Percentiles rank a stretch among this genome's conserved stretches.
Conservation (phyloP, 1,140 invertebrate genomes). For the Halyomorpha halys region DNA sequence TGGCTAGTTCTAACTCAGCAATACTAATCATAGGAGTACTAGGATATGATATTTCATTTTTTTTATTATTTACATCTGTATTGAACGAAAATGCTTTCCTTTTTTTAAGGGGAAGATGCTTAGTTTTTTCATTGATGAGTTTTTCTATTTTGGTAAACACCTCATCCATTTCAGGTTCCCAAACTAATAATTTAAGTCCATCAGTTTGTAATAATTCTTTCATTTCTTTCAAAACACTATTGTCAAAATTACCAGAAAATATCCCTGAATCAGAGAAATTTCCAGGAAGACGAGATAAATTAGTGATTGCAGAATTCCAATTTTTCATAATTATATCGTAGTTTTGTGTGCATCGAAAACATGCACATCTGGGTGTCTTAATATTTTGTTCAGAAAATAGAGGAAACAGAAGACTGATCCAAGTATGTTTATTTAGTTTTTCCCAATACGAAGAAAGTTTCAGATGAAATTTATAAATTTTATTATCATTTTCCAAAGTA, state of each 20-base stretch:
- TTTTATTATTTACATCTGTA: neutral
- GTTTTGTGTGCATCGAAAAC: conserved; percentile 18
- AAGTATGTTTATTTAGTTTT: neutral
- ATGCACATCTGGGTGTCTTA: neutral
- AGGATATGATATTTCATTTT: conserved; percentile 18
- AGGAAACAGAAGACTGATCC: neutral
- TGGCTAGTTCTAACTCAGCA: conserved; percentile 3
- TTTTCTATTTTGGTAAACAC: neutral
- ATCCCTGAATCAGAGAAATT: no score
- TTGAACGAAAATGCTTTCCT: conserved; percentile 7
- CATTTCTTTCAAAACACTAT: neutral
- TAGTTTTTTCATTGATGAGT: neutral
- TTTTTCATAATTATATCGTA: conserved; percentile 10
- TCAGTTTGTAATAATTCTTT: neutral
- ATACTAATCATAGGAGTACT: conserved; percentile 24
- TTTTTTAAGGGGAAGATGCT: conserved; percentile 22
- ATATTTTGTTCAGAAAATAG: neutral
- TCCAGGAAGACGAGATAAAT: neutral
- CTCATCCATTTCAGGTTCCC: neutral
- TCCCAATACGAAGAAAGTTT: conserved; percentile 5
- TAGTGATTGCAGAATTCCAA: conserved; percentile 11
- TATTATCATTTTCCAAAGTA: conserved; percentile 14
- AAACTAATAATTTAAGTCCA: neutral
- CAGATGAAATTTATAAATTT: conserved; percentile 12
- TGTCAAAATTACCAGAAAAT: neutral